These are phyloP conservation scores for Prunella fulvescens DNA, from an alignment of 2,113 vertebrate genomes.

Conservation along the genomic window DNA sequence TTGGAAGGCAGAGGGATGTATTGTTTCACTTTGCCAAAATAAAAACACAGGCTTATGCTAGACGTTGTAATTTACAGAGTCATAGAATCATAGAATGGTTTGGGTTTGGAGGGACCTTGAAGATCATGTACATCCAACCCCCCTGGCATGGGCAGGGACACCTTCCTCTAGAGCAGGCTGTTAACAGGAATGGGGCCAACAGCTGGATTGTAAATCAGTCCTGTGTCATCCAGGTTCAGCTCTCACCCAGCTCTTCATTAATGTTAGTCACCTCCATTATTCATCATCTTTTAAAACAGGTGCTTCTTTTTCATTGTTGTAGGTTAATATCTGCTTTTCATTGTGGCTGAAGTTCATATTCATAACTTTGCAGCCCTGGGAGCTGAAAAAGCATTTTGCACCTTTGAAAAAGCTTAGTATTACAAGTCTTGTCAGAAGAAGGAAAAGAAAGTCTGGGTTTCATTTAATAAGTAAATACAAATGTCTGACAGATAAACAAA, in stretches of 20 bases:
- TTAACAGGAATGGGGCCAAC: background rate
- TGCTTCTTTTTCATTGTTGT: background rate
- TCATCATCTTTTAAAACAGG: background rate
- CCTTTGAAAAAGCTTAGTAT: background rate
- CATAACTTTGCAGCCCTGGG: background rate
- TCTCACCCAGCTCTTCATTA: background rate
- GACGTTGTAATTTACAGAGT: background rate
- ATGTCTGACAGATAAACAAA: background rate
- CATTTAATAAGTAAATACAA: background rate
- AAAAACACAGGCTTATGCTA: background rate
- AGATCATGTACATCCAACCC: background rate
- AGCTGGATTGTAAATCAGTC: background rate
- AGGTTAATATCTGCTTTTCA: background rate
- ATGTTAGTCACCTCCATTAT: background rate
- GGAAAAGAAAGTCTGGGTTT: background rate
- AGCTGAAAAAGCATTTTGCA: background rate
- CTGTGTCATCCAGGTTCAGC: background rate
- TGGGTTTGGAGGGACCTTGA: background rate
- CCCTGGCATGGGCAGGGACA: background rate
- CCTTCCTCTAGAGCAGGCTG: background rate
- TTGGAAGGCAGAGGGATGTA: background rate
- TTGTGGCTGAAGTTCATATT: background rate
- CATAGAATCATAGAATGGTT: background rate
- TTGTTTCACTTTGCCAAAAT: background rate
- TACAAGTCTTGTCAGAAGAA: background rate